Base-by-base conservation (phyloP, 1,140 invertebrate species). In the Scaptomyza hsui region DNA sequence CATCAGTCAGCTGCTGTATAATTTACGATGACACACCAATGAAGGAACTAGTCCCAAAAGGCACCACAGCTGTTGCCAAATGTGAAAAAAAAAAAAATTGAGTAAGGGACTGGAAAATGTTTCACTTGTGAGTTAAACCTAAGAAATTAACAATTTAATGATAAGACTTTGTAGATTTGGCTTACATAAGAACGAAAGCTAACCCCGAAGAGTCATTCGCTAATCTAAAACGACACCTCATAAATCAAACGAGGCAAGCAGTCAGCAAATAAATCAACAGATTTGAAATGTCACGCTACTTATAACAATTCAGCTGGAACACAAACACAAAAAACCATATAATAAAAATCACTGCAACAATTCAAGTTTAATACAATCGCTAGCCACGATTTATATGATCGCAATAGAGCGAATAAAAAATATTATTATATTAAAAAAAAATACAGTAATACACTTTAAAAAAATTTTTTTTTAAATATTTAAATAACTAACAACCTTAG, bases 161-260 rank as follows among this genome's bases (percentile, higher is more conserved):
- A 24, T 24, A 5, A 24, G 3, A 5, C 6, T 24, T 24, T 5
- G 6, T 24, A 24, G 24, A 5, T 24, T 4, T 1, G 24, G 6
- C 35, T 63, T 56, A 42, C 62, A 63, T 56, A 70, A 70, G 41
- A 9, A 13, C 12, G 2, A 18, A 44, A 13, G 51, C 13, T 71
- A 53, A 45, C 4, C 69, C 53, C 37, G 41, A 29, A 15, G 53
- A 77, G 65, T 61, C 80, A 47, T 37, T 37, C 48, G 77, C 68
- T 83, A 80, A 83, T 83, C 81, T 86, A 62, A n/a, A 45, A 44
- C 70, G 72, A 79, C 80, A 83, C 81, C 78, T 80, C 63, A 86
- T 86, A 80, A 83, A 83, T 83, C 80, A 45, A 29, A 9, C 7
- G 10, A 37, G 12, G 32, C 13, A 6, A 68, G 21, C 60, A 51